A percentile compares a stretch with the other conserved stretches of the same genome.
phyloP scores from a whole-genome alignment of 2,888 invertebrate genomes.

The Odontocerum albicorne region DNA sequence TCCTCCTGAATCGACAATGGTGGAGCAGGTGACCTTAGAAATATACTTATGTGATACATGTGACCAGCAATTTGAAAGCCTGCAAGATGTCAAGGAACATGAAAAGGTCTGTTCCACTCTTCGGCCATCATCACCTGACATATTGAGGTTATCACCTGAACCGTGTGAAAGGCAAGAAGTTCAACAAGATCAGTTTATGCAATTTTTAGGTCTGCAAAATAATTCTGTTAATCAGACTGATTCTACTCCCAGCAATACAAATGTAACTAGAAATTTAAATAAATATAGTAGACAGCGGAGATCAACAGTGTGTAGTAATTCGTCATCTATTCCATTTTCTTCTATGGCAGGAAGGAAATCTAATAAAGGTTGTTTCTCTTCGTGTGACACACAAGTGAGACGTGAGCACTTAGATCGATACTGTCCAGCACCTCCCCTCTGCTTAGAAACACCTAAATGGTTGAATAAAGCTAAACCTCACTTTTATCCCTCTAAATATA shows the following conservation, averaged over 20 bases:
- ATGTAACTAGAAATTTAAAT: slow-evolving; percentile 36
- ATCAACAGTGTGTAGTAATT: slow-evolving; percentile 37
- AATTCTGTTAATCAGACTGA: slow-evolving; percentile 37
- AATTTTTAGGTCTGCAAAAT: slow-evolving; percentile 47
- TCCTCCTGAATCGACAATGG: slow-evolving; percentile 52
- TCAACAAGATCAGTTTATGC: slow-evolving; percentile 45
- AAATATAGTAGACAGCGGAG: slow-evolving; percentile 42
- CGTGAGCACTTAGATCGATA: slow-evolving; percentile 46
- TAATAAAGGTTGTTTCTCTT: slow-evolving; percentile 45
- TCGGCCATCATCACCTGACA: slow-evolving; percentile 32
- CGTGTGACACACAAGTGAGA: slow-evolving; percentile 48
- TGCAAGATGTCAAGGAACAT: slow-evolving; percentile 47
- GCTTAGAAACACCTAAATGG: slow-evolving; percentile 25
- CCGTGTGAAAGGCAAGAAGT: slow-evolving; percentile 16
- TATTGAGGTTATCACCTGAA: slow-evolving; percentile 11
- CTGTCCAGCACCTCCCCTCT: slow-evolving; percentile 41
- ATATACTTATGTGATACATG: slow-evolving; percentile 76
- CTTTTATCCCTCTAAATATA: slow-evolving; percentile 50
- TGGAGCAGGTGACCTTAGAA: slow-evolving; percentile 61
- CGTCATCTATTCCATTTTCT: slow-evolving; percentile 49
- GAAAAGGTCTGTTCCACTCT: slow-evolving; percentile 51
- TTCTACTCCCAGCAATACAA: slow-evolving; percentile 29
- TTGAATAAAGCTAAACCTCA: slow-evolving; percentile 30
- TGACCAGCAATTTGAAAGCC: slow-evolving; percentile 69
- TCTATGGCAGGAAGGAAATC: slow-evolving; percentile 50